A percentile compares a stretch with the other conserved stretches of the same genome.
Conservation (phyloP, 2,888 invertebrate species). For the Strigamia crassipes region DNA sequence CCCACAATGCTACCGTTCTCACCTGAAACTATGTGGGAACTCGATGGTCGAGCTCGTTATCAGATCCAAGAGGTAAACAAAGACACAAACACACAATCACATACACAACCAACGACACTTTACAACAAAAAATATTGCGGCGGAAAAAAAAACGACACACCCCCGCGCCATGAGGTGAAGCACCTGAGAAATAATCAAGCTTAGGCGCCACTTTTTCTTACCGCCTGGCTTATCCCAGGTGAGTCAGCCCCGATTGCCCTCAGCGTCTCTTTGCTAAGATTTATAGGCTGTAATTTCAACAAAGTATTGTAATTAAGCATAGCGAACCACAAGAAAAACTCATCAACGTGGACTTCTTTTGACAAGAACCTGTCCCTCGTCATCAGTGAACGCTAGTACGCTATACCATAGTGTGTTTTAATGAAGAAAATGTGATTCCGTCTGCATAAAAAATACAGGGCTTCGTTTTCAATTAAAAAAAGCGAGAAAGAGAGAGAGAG, state of each 20-base stretch:
- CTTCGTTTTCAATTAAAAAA: not conserved
- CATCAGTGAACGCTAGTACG: not conserved
- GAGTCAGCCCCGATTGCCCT: constrained; percentile 27
- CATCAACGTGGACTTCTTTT: constrained; percentile 22
- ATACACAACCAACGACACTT: not conserved
- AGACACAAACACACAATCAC: not conserved
- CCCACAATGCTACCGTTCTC: constrained; percentile 40
- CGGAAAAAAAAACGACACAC: constrained; percentile 15
- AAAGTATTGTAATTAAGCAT: constrained; percentile 43
- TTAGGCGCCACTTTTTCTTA: constrained; percentile 28
- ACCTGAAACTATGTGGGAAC: constrained; percentile 37
- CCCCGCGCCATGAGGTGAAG: constrained; percentile 40
- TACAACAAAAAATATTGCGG: not conserved
- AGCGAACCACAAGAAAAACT: constrained; percentile 41
- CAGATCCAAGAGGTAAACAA: constrained; percentile 33
- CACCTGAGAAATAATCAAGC: constrained; percentile 38
- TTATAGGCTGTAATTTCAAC: constrained; percentile 45
- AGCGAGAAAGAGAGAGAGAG: not conserved
- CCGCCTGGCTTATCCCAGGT: constrained; percentile 38
- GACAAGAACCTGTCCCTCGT: constrained; percentile 3
- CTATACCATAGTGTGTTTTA: not conserved
- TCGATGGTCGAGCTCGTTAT: constrained; percentile 36
- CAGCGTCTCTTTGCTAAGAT: constrained; percentile 39
- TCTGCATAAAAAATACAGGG: not conserved
- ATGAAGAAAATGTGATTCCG: constrained; percentile 29